These are phyloP conservation scores for Panagrolaimus sp. DNA, from an alignment of 1,140 invertebrate genomes.

Conservation along the genomic window DNA sequence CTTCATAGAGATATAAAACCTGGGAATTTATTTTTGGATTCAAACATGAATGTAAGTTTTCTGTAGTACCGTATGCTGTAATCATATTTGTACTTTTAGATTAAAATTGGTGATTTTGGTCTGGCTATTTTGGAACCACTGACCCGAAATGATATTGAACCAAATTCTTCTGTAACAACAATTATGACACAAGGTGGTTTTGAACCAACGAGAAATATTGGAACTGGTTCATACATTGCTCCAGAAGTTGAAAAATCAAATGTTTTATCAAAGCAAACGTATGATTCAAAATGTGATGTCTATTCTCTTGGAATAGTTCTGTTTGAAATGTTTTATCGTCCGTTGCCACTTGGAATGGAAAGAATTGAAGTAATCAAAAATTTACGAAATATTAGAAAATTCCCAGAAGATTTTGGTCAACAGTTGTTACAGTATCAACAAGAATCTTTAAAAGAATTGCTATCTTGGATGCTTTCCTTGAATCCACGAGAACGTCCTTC, in stretches of 20 bases:
- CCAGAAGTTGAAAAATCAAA: slow-evolving; percentile 71
- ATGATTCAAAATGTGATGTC: background rate
- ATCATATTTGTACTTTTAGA: slow-evolving; percentile 68
- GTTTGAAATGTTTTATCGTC: slow-evolving; percentile 75
- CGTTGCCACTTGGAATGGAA: slow-evolving; percentile 78
- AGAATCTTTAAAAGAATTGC: background rate
- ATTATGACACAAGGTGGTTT: background rate
- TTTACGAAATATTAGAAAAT: slow-evolving; percentile 66
- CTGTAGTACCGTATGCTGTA: background rate
- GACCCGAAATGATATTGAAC: slow-evolving; percentile 49
- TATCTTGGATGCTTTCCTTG: background rate
- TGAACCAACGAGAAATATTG: slow-evolving; percentile 71
- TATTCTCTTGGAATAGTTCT: slow-evolving; percentile 61
- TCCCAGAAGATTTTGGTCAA: slow-evolving; percentile 65
- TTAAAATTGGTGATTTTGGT: slow-evolving; percentile 95
- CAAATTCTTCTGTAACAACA: slow-evolving; percentile 10
- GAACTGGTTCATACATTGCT: slow-evolving; percentile 84
- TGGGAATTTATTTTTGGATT: background rate
- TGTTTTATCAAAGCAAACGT: slow-evolving; percentile 63
- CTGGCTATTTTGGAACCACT: slow-evolving; percentile 71
- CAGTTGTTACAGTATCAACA: background rate
- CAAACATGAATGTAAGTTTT: slow-evolving; percentile 7
- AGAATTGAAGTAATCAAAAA: slow-evolving; percentile 71
- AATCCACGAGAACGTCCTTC: background rate
- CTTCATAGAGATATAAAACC: slow-evolving; percentile 1